A percentile compares a stretch with the other conserved stretches of the same genome.
phyloP scores from a whole-genome alignment of 2,888 invertebrate genomes.

The Byasa hedistus region DNA sequence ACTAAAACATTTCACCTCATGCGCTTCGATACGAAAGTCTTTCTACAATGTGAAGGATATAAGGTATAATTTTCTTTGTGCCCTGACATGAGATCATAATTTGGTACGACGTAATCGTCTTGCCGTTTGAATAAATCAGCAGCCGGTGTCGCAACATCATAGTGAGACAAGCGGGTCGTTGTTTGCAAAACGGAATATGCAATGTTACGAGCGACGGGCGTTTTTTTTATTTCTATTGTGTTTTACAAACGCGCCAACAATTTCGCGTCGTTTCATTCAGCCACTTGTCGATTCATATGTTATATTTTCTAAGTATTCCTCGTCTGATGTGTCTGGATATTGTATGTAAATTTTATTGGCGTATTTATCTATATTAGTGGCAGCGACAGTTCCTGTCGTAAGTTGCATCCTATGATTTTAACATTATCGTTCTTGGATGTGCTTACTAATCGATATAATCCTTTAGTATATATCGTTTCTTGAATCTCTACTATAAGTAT shows the following conservation, averaged over 20 bases:
- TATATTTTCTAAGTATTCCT: conserved; percentile 24
- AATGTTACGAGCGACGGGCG: conserved; percentile 40
- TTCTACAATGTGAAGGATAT: conserved; percentile 37
- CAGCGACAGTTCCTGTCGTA: conserved; percentile 29
- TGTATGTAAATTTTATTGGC: conserved; percentile 30
- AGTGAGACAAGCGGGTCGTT: conserved; percentile 40
- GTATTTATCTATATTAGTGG: conserved; percentile 24
- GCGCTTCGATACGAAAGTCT: conserved; percentile 28
- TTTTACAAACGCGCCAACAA: conserved; percentile 23
- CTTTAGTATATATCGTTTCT: not conserved
- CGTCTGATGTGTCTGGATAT: conserved; percentile 26
- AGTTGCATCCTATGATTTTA: conserved; percentile 22
- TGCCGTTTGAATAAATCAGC: conserved; percentile 65
- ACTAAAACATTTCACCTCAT: conserved; percentile 26
- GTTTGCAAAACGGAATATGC: conserved; percentile 59
- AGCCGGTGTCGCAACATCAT: conserved; percentile 54
- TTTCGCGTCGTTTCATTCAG: conserved; percentile 22
- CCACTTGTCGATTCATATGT: conserved; percentile 28
- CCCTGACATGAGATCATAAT: conserved; percentile 39
- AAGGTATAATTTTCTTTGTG: conserved; percentile 44
- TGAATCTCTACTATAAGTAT: too few relatives aligned
- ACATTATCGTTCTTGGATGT: not conserved
- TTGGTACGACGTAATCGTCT: conserved; percentile 57
- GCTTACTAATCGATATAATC: not conserved
- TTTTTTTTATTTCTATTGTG: conserved; percentile 42